Evolutionary conservation across 1,140 invertebrate genomes (phyloP).

Genomic region (Drosophila nigromelanica): DNA sequence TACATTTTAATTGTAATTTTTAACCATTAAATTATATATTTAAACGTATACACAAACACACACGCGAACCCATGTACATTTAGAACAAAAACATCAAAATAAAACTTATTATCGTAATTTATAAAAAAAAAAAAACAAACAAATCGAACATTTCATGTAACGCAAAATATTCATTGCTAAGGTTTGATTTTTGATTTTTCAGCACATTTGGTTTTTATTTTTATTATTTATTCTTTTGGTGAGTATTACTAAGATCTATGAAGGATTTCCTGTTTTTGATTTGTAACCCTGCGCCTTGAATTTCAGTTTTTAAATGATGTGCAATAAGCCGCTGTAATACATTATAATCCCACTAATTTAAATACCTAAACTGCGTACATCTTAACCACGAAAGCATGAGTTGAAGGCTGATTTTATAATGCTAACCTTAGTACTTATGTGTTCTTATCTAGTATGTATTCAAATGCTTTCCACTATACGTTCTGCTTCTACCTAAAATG

Average conservation of each 20-base stretch:
- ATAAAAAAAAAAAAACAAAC: slow-evolving; percentile 49
- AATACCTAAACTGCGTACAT: slow-evolving; percentile 39
- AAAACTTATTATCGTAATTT: slow-evolving; percentile 70
- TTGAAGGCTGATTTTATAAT: slow-evolving; percentile 70
- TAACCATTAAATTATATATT: slow-evolving; percentile 70
- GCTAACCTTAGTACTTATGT: slow-evolving; percentile 45
- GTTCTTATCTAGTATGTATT: slow-evolving; percentile 44
- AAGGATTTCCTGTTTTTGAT: neutral
- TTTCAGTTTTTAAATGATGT: slow-evolving; percentile 20
- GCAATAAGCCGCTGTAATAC: slow-evolving; percentile 20
- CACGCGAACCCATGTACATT: slow-evolving; percentile 72
- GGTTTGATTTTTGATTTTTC: slow-evolving; percentile 13
- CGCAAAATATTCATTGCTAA: slow-evolving; percentile 8
- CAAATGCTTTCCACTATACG: slow-evolving; percentile 14
- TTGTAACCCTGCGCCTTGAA: neutral
- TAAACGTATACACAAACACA: slow-evolving; percentile 49
- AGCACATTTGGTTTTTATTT: neutral
- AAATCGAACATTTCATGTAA: neutral
- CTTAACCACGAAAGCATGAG: slow-evolving; percentile 40
- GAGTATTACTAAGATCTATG: slow-evolving; percentile 31
- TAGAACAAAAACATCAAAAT: slow-evolving; percentile 66
- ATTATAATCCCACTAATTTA: slow-evolving; percentile 10
- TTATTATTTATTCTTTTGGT: slow-evolving; percentile 33
- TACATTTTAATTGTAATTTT: slow-evolving; percentile 75
- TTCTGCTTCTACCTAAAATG: slow-evolving; percentile 30